Evolutionary conservation across 2,888 invertebrate genomes (phyloP), one percentile per base, ranked within the genome.

Genomic region (Neocrepidodera transversa): DNA sequence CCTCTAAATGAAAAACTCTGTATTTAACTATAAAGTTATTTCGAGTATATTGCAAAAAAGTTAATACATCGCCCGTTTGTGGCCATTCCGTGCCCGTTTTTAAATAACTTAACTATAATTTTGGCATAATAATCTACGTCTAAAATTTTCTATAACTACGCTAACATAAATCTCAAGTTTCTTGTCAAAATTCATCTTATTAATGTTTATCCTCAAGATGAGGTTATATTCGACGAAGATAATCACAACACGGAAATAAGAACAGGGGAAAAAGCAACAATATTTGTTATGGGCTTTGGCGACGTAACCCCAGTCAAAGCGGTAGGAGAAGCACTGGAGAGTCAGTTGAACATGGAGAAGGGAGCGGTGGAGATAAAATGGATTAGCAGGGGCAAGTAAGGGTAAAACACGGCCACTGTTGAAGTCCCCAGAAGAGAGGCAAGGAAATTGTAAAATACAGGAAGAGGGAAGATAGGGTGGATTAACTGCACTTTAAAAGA

Each of bases 391-490:
- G 40, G 40, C 6, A 40, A 16, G 5, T 16, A n/a, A n/a, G n/a
- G n/a, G n/a, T n/a, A n/a, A n/a, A n/a, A n/a, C n/a, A 11, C 32
- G 3, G 58, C 56, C 4, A 56, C 23, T 1, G 23, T 56, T n/a
- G 53, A 38, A 17, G 11, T 55, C 3, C 23, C 38, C 11, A 43
- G 23, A 13, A 30, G 30, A 0, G 17, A 26, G 1, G 45, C 20
- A 4, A n/a, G 4, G 1, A 42, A 3, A 1, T 13, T 56, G n/a
- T 47, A 18, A 16, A 14, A 40, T n/a, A 18, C 20, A 7, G 63
- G 57, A 8, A 18, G 7, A 17, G 16, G 62, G 3, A 51, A 23
- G 30, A 52, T 62, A 5, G 59, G 56, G 7, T 43, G 47, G 38
- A 48, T 47, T 2, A 36, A 10, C 11, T 64, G 56, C 35, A 47